Evolutionary conservation across 1,140 invertebrate species (phyloP).

Genomic region (Anthonomus grandis): DNA sequence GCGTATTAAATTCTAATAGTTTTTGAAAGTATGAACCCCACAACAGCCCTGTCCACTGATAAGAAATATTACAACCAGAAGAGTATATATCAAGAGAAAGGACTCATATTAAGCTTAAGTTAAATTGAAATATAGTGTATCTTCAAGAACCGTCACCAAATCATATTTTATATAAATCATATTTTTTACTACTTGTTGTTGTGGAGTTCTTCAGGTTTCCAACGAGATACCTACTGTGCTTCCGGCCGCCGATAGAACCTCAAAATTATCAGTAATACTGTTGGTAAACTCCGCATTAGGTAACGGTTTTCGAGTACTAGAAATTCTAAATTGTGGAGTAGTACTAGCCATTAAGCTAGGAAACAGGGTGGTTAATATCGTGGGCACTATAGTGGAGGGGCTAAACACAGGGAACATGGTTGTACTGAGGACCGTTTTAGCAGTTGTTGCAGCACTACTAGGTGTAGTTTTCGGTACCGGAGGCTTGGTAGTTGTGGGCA

Average conservation of each 20-base stretch:
- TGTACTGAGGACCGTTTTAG: conserved; percentile 30
- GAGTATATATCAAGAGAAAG: no score
- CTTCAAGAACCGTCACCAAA: no score
- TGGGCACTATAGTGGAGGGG: conserved; percentile 19
- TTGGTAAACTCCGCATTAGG: conserved; percentile 19
- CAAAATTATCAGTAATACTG: conserved; percentile 13
- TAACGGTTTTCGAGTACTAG: background rate
- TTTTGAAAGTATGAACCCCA: no score
- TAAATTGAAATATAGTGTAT: no score
- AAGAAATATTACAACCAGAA: no score
- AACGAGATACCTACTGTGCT: conserved; percentile 17
- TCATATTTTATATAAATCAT: no score
- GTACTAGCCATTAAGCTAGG: conserved; percentile 28
- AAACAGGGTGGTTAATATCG: conserved; percentile 31
- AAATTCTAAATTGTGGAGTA: background rate
- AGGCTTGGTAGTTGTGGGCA: conserved; percentile 42
- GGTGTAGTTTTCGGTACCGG: conserved; percentile 38
- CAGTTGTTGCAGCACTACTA: conserved; percentile 23
- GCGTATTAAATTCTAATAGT: no score
- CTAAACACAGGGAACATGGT: conserved; percentile 6
- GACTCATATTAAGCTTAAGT: no score
- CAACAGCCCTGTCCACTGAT: no score
- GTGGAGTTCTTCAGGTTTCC: conserved; percentile 1
- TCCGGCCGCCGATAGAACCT: conserved; percentile 15
- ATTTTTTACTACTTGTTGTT: conserved; percentile 7